Conservation (phyloP, 2,113 vertebrate genomes). For the Nothocercus nigrocapillus region DNA sequence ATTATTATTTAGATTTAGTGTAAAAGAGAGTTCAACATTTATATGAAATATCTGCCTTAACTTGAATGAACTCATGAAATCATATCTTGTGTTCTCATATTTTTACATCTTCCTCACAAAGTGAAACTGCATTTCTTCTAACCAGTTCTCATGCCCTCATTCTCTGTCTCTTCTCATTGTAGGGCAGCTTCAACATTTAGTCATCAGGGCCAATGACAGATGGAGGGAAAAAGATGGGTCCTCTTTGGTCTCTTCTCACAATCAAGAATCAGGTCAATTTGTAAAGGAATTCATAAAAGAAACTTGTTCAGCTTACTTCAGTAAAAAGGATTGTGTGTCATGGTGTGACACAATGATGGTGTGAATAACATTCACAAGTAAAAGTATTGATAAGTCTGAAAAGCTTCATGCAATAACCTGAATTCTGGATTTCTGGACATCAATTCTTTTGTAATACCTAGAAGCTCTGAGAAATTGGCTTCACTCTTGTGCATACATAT, state of each 20-base stretch:
- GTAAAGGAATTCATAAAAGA: background rate
- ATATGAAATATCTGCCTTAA: background rate
- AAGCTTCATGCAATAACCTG: background rate
- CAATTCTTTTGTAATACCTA: background rate
- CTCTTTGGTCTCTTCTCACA: rapidly evolving
- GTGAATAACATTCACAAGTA: background rate
- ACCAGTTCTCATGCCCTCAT: background rate
- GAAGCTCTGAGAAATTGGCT: background rate
- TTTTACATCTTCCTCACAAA: background rate
- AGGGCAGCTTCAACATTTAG: background rate
- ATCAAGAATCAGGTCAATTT: background rate
- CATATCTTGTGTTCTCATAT: background rate
- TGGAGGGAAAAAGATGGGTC: background rate
- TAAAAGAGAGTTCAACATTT: background rate
- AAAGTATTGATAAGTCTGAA: background rate
- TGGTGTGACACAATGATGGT: background rate
- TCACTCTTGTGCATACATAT: rapidly evolving
- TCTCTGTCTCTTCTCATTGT: background rate
- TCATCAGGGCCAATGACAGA: background rate
- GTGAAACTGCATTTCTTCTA: background rate
- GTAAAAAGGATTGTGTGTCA: background rate
- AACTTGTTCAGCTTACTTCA: background rate
- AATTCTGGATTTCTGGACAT: background rate
- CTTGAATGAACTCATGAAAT: background rate
- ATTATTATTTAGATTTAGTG: background rate